phyloP scores from a whole-genome alignment of 2,113 vertebrate species.

The Coturnix japonica region DNA sequence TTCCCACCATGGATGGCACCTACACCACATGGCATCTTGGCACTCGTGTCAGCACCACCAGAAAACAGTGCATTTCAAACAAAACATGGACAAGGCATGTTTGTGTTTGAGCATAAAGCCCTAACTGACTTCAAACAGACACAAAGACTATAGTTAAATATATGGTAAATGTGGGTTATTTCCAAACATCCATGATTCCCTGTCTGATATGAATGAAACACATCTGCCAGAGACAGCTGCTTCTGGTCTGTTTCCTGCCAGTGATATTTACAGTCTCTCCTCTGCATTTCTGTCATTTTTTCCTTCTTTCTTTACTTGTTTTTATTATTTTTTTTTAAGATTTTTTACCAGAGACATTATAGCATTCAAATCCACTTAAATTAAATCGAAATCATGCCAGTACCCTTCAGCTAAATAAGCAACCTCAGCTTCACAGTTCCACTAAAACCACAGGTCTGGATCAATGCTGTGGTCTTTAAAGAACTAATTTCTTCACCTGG shows the following conservation, averaged over 20 bases:
- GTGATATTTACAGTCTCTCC: background rate
- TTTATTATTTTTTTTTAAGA: background rate
- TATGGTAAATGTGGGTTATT: constrained; percentile 4
- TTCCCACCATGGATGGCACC: background rate
- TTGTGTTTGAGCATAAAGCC: constrained; percentile 4
- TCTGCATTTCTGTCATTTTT: background rate
- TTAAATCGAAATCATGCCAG: background rate
- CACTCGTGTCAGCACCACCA: background rate
- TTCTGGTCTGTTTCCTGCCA: constrained; percentile 22
- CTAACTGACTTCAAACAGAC: constrained; percentile 18
- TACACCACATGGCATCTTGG: background rate
- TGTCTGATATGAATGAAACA: constrained; percentile 39
- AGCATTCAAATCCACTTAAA: background rate
- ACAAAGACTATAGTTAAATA: constrained; percentile 10
- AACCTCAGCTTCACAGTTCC: background rate
- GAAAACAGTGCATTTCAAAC: background rate
- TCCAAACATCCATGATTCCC: constrained; percentile 28
- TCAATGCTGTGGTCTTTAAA: background rate
- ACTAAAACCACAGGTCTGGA: background rate
- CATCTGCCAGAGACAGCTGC: constrained; percentile 38
- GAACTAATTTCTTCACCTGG: background rate
- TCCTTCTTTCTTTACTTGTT: too few relatives aligned
- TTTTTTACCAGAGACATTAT: background rate
- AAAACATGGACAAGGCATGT: constrained; percentile 9
- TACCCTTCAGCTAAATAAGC: background rate